Evolutionary conservation across 2,888 invertebrate species (phyloP), one percentile per base, ranked within the genome.

Genomic region (Sepioteuthis lessoniana): DNA sequence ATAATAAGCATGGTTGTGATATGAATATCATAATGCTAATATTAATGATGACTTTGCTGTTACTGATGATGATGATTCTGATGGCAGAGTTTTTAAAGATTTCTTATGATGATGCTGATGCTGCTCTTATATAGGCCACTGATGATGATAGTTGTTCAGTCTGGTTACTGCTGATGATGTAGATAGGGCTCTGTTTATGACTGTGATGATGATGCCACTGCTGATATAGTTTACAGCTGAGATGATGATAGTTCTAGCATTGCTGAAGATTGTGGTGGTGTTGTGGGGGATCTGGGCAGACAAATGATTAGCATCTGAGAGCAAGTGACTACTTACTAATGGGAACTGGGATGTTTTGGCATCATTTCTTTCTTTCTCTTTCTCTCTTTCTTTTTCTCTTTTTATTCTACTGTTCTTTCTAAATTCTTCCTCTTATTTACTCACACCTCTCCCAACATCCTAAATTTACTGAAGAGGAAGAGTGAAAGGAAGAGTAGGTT

Each of bases 341-440:
- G n/a, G n/a, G 76, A 76, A 35, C 35, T 76, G 76, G 76, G 76
- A 76, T 76, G 76, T 76, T 76, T 76, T 76, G 76, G 76, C n/a
- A 76, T 76, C n/a, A 7, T 16, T 31, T 55, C 55, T 55, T 19
- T 47, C 16, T n/a, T 0, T n/a, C 31, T 38, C n/a, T 35, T 90
- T 21, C 21, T 10, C 31, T 21, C 21, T 28, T 31, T 28, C 13
- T 90, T 31, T 90, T 38, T 90, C 90, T n/a, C 90, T 28, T 21
- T 16, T 35, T 35, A 10, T 7, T 35, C 10, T 10, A 5, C 91
- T 42, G 4, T n/a, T 37, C 91, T 5, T 37, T 37, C 91, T 38
- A 35, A 35, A 7, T 42, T 35, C n/a, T 21, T 35, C 90, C 21
- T 25, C 19, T 42, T 37, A 37, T 38, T 42, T 28, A 8, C 91